Base-by-base conservation (phyloP, 2,888 invertebrate genomes). In the Tipula unca region DNA sequence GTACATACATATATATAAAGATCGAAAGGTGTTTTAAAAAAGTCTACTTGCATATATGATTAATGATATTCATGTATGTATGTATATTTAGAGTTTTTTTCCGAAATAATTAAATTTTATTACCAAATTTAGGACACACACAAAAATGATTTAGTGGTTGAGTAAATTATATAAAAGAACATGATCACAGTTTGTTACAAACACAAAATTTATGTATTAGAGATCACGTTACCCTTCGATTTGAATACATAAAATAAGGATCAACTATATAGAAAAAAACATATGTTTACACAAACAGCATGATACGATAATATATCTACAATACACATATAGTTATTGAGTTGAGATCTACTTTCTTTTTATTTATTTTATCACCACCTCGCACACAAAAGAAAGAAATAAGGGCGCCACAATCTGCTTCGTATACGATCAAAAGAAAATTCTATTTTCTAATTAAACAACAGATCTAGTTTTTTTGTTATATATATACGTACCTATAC, bases 221-320 rank as follows among this genome's bases (percentile, higher is more conserved):
- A 69, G 69, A 69, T 69, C 69, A 69, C 8, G 25, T 69, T 69
- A n/a, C 69, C 69, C 69, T 69, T 69, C 69, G 20, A 69, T 69
- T 69, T 69, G 10, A 69, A 69, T 69, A 25, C 69, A 69, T 13
- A 69, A 25, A 25, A 48, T 17, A 69, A 69, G 69, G 69, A 69
- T 69, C 69, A 69, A 69, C 69, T 8, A 13, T 35, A 35, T 35
- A 48, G 48, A 48, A 48, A 6, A 32, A 84, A 36, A 36, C 32
- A 36, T 84, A 36, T 84, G 84, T 84, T 84, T 84, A 84, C 32
- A 84, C 17, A 84, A 32, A 32, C 85, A 85, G 85, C 85, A 39
- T 36, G 85, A 85, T 85, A 29, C 85, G 32, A 32, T 4, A 25
- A 20, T 2, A 39, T 85, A 20, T n/a, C n/a, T n/a, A n/a, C n/a